These are phyloP conservation scores for Taenioides sp. DNA, from an alignment of 2,797 vertebrate genomes.

Conservation along the genomic window DNA sequence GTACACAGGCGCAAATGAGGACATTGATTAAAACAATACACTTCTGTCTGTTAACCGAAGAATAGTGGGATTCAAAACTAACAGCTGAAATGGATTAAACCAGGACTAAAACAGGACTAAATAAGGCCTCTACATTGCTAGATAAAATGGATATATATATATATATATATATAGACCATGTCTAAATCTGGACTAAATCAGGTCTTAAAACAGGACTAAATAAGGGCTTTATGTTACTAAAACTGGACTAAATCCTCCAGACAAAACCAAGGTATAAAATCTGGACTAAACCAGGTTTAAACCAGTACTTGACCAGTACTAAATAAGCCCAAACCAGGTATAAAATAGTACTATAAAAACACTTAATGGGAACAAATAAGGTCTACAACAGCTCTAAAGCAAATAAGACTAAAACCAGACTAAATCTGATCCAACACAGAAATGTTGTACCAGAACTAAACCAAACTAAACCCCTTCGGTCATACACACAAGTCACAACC, in stretches of 20 bases:
- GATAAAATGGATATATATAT: too few species aligned
- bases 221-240: neutral
- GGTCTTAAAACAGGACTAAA: neutral
- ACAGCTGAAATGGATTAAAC: neutral
- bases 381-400: too few species aligned
- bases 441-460: neutral
- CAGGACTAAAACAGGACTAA: neutral
- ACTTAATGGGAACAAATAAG: too few species aligned
- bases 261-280: neutral
- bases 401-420: too few species aligned
- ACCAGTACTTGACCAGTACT: too few species aligned
- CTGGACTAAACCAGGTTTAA: too few species aligned
- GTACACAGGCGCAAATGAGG: slow-evolving; percentile 48
- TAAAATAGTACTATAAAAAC: too few species aligned
- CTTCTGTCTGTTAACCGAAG: neutral
- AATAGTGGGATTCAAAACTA: neutral
- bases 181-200: too few species aligned
- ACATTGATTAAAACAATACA: slow-evolving; percentile 58
- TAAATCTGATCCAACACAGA: too few species aligned
- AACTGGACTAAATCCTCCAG: neutral
- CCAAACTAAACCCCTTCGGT: neutral
- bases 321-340: too few species aligned
- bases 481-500: slow-evolving; percentile 10
- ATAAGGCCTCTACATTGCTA: too few species aligned
- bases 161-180: too few species aligned